Evolutionary conservation across 2,113 vertebrate genomes (phyloP), one percentile per base, ranked within the genome.

Genomic region (Anthoscopus minutus): DNA sequence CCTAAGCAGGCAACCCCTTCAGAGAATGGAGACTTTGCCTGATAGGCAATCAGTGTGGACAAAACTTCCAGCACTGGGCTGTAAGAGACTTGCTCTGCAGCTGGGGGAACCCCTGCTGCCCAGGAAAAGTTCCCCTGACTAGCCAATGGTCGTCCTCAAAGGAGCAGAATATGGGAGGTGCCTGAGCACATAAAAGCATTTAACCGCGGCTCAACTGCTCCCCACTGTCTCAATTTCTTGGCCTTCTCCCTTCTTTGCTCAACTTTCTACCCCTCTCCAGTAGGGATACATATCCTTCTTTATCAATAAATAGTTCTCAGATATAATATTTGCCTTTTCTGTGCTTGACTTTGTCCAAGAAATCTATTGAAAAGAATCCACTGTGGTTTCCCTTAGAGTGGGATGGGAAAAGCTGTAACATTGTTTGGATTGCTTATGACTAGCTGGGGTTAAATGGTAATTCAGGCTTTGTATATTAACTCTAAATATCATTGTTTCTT

Each of bases 151-250:
- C 25, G 6, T 25, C 21, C 38, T 23, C 37, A 28, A 25, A 25
- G 25, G 37, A 51, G 31, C 2, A 2, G 16, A 10, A 13, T 13
- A 30, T 4, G 21, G 16, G 31, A 25, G 25, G 6, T 35, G 21
- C 56, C 45, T 7, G 15, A 50, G 54, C 37, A 9, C 31, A n/a
- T 5, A 8, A 30, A 20, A 35, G 9, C 25, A 16, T 42, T 35
- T 16, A 18, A 35, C 4, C 0, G 5, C 12, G 8, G 13, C 38
- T 24, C 45, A 30, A 30, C 3, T 3, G 8, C 31, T 4, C 8
- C 6, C 15, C 4, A 3, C 15, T 22, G 47, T 3, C 15, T 25
- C 28, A 4, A 8, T 13, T 42, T 24, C 54, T 35, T 9, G 25
- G 30, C 4, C 12, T 35, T 42, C 35, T 25, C 56, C 13, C 25